These are phyloP conservation scores for Gavialis gangeticus DNA, from an alignment of 2,113 vertebrate species.

Conservation along the genomic window DNA sequence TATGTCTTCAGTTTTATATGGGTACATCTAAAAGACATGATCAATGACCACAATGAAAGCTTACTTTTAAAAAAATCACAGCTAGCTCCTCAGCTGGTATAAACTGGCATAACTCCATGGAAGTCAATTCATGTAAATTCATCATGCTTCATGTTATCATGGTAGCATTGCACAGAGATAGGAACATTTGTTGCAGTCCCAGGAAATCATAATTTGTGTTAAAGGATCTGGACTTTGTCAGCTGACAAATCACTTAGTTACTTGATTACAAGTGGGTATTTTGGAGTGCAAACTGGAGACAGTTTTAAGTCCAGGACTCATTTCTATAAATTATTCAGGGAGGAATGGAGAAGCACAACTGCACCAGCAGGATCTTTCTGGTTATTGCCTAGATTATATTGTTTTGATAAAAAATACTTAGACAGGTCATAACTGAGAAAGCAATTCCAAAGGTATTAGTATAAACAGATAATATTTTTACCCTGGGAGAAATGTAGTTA, in stretches of 20 bases:
- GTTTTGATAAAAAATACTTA: conserved; percentile 45
- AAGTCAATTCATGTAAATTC: background rate
- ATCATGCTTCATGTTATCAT: background rate
- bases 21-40: background rate
- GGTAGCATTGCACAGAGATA: background rate
- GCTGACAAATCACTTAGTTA: background rate
- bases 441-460: conserved; percentile 47
- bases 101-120: background rate
- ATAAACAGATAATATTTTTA: conserved; percentile 48
- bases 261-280: background rate
- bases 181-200: background rate
- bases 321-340: background rate
- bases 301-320: background rate
- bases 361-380: background rate
- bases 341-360: background rate
- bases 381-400: conserved; percentile 30
- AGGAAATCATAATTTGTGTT: background rate
- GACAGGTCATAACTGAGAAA: conserved; percentile 16
- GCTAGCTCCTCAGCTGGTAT: background rate
- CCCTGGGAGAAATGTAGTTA: conserved; percentile 32
- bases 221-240: background rate
- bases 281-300: background rate
- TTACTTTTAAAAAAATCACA: background rate
- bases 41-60: background rate
- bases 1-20: background rate